These are phyloP conservation scores for Tychaedon coryphoeus DNA, from an alignment of 2,113 vertebrate genomes.

Conservation along the genomic window DNA sequence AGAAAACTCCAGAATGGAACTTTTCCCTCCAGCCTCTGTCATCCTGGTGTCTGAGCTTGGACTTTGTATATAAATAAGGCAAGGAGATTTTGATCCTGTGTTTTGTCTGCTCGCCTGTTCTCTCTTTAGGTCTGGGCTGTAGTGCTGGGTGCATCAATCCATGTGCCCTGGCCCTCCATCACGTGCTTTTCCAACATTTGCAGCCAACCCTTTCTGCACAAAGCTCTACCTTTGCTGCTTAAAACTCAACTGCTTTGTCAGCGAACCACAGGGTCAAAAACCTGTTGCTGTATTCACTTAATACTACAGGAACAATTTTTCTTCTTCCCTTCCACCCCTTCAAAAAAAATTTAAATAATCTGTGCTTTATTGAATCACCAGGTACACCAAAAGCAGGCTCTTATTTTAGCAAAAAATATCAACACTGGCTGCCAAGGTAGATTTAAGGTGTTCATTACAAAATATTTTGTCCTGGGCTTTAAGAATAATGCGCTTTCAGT, in stretches of 20 bases:
- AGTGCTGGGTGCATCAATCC: not conserved
- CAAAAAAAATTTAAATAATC: not conserved
- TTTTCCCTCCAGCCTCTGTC: not conserved
- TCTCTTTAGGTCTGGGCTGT: not conserved
- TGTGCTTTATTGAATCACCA: constrained; percentile 55
- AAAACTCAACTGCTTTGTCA: not conserved
- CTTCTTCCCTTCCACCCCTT: not conserved
- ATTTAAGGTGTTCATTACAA: constrained; percentile 72
- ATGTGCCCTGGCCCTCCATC: not conserved
- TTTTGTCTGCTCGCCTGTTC: not conserved
- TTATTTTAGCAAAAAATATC: constrained; percentile 61
- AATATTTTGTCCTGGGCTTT: constrained; percentile 77
- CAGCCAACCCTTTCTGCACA: not conserved
- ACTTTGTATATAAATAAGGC: not conserved
- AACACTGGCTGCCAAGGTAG: constrained; percentile 65
- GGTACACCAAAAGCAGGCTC: constrained; percentile 47
- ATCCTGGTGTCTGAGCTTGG: not conserved
- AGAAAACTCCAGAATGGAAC: not conserved
- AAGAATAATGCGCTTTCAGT: constrained; percentile 70
- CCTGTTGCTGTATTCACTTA: constrained; percentile 17
- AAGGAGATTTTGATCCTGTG: not conserved
- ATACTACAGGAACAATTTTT: constrained; percentile 46
- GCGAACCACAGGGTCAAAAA: constrained; percentile 8
- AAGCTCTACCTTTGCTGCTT: not conserved
- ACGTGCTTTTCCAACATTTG: not conserved